Base-by-base conservation (phyloP, 1,140 invertebrate genomes). In the Homalodisca vitripennis region DNA sequence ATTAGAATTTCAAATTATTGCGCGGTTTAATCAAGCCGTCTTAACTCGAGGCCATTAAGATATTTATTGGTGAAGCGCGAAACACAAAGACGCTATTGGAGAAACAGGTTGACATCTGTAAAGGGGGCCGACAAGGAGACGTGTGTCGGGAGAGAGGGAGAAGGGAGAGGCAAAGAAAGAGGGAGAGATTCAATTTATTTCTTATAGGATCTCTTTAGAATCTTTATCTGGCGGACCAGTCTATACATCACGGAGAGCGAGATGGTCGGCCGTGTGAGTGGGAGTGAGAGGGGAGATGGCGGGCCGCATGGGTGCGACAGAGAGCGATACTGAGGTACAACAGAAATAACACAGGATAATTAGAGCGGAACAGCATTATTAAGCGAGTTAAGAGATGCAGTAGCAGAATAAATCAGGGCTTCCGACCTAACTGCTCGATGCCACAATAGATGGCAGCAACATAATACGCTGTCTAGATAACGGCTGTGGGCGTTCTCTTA, bases 1-100 rank as follows among this genome's bases (percentile, higher is more conserved):
- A 60, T 60, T 60, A 60, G 55, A 60, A 60, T 27, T 60, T 60
- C 55, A 60, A 60, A 60, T 60, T 30, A 27, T 27, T 51, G 48
- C 14, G 14, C 14, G 55, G 55, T 10, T 13, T 60, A 60, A 60
- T 60, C 55, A 24, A 60, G 26, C 55, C 55, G 29, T 60, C 55
- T 60, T 60, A 26, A 60, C 27, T 60, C 55, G 14, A 60, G 14
- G 2, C 27, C 55, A 60, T 60, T 60, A 60, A 60, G 55, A 60
- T 60, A 60, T 60, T 27, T 60, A 51, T 51, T 51, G 48, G 48
- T 24, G 55, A 60, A 22, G 24, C 22, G 24, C 14, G 29, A 26
- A 27, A 60, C 55, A 60, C 26, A 30, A 13, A 13, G 22, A 24
- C 22, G 12, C 6, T 29, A 26, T 3, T 22, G 55, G 29, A 13